These are phyloP conservation scores for Nomada goodeniana DNA, from an alignment of 2,888 invertebrate genomes.

Conservation along the genomic window DNA sequence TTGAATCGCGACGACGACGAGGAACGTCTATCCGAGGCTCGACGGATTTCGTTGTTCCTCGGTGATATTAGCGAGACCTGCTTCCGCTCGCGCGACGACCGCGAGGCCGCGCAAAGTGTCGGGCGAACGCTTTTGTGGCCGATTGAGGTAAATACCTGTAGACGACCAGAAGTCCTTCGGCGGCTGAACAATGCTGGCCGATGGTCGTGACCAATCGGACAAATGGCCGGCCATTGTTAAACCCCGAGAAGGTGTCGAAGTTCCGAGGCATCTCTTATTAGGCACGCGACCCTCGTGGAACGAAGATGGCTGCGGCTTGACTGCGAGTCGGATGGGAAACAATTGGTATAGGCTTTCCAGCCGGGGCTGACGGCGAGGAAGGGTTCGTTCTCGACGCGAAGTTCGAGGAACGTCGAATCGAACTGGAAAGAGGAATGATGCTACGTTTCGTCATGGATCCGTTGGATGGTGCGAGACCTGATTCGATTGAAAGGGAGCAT, in stretches of 20 bases:
- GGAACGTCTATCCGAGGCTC: neutral
- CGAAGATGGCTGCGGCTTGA: slow-evolving; percentile 55
- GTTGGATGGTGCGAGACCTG: neutral
- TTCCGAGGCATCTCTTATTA: slow-evolving; percentile 65
- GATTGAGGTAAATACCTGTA: slow-evolving; percentile 62
- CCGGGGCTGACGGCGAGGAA: neutral
- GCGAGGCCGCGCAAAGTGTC: slow-evolving; percentile 7
- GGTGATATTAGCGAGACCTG: neutral
- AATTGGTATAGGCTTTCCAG: slow-evolving; percentile 31
- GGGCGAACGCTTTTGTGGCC: slow-evolving; percentile 46
- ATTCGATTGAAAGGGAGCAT: neutral
- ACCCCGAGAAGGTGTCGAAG: slow-evolving; percentile 63
- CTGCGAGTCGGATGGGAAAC: slow-evolving; percentile 60
- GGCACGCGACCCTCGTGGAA: slow-evolving; percentile 70
- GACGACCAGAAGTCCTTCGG: slow-evolving; percentile 73
- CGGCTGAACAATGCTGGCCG: slow-evolving; percentile 74
- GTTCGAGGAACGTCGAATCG: neutral
- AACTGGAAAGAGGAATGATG: neutral
- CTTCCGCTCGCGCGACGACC: too few species aligned
- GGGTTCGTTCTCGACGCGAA: slow-evolving; percentile 3
- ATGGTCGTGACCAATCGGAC: slow-evolving; percentile 81
- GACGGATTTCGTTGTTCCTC: neutral
- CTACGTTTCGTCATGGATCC: slow-evolving; percentile 2
- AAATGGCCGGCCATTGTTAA: slow-evolving; percentile 78
- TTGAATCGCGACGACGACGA: neutral